phyloP scores from a whole-genome alignment of 2,888 invertebrate genomes.

The Boloria euphrosyne region DNA sequence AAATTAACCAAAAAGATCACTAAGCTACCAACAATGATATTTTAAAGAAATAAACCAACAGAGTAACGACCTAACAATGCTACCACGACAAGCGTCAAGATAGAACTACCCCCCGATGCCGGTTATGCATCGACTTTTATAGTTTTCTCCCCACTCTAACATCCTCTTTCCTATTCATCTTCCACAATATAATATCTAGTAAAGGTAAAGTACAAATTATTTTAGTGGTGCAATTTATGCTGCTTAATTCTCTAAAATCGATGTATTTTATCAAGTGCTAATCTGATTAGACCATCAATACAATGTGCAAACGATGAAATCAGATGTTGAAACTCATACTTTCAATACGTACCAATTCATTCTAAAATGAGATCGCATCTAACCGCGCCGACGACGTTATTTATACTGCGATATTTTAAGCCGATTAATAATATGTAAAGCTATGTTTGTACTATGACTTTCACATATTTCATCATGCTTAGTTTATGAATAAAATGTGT shows the following conservation, averaged over 20 bases:
- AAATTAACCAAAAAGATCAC: too few species aligned
- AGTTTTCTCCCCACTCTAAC: too few species aligned
- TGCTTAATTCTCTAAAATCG: not conserved
- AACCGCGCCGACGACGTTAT: slow-evolving; percentile 33
- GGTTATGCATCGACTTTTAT: too few species aligned
- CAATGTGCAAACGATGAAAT: slow-evolving; percentile 30
- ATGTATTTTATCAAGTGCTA: not conserved
- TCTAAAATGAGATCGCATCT: slow-evolving; percentile 24
- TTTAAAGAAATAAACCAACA: too few species aligned
- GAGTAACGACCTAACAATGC: too few species aligned
- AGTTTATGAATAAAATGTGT: not conserved
- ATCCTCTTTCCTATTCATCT: too few species aligned
- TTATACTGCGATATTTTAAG: slow-evolving; percentile 24
- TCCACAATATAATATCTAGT: too few species aligned
- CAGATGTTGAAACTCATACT: slow-evolving; percentile 33
- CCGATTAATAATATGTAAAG: slow-evolving; percentile 8
- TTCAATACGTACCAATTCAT: slow-evolving; percentile 6
- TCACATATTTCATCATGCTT: not conserved
- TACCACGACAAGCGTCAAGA: too few species aligned
- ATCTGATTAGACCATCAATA: slow-evolving; percentile 14
- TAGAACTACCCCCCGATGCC: too few species aligned
- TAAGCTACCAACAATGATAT: too few species aligned
- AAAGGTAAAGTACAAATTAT: too few species aligned
- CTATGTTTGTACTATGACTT: not conserved
- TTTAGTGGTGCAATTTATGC: not conserved